phyloP scores from a whole-genome alignment of 2,113 vertebrate species.

The Malurus elegans region DNA sequence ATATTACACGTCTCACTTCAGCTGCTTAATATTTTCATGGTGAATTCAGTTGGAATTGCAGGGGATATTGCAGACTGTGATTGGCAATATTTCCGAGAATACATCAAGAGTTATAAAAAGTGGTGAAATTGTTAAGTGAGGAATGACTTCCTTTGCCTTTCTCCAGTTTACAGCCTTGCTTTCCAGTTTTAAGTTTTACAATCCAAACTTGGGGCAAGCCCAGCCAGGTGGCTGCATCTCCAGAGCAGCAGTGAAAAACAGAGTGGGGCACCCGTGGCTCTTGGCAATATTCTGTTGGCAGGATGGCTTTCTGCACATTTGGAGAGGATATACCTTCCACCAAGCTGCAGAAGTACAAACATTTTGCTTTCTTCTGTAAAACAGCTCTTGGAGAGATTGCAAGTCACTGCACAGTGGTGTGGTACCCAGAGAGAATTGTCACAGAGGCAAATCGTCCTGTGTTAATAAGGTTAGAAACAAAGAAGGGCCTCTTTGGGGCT shows the following conservation, averaged over 20 bases:
- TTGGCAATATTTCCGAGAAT: background rate
- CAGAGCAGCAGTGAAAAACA: background rate
- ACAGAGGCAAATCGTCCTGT: fast-evolving
- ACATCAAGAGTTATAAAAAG: background rate
- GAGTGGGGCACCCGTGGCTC: fast-evolving
- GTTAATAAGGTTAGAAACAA: background rate
- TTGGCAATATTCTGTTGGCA: background rate
- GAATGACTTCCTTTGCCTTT: background rate
- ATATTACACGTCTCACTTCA: background rate
- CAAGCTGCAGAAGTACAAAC: background rate
- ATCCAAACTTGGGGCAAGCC: background rate
- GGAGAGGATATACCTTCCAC: background rate
- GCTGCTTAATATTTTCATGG: background rate
- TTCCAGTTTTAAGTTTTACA: background rate
- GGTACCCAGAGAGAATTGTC: background rate
- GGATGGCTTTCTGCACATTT: background rate
- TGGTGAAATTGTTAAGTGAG: background rate
- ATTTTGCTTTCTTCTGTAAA: background rate
- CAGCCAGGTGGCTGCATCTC: background rate
- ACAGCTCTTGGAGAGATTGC: background rate
- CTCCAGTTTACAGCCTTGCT: background rate
- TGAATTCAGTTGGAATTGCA: background rate
- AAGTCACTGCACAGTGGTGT: background rate
- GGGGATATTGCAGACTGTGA: background rate
- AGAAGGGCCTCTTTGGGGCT: background rate